Percentiles rank a stretch among this genome's conserved stretches.
Conservation (phyloP, 2,888 invertebrate species). For the Machimus atricapillus region DNA sequence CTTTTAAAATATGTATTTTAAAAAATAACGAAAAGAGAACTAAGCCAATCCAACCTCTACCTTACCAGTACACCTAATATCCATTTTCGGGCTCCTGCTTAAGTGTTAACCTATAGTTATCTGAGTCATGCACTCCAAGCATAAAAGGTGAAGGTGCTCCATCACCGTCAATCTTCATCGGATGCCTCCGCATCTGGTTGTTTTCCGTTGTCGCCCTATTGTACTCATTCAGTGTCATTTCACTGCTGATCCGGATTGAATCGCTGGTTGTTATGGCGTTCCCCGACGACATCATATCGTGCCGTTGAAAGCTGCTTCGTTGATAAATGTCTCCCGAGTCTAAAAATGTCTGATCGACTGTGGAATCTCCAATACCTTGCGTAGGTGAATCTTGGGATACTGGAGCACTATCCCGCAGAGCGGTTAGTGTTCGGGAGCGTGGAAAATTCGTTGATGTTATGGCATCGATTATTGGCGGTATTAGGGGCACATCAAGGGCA, state of each 20-base stretch:
- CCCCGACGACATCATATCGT: slow-evolving; percentile 50
- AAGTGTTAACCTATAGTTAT: slow-evolving; percentile 59
- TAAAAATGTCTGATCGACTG: slow-evolving; percentile 36
- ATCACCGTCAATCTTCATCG: slow-evolving; percentile 56
- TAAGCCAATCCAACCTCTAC: slow-evolving; percentile 21
- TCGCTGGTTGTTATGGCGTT: slow-evolving; percentile 48
- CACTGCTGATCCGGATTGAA: slow-evolving; percentile 55
- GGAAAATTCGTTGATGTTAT: slow-evolving; percentile 45
- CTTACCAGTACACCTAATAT: slow-evolving; percentile 51
- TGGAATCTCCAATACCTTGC: background rate
- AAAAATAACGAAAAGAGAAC: background rate
- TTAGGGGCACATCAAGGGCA: slow-evolving; percentile 54
- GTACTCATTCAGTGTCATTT: slow-evolving; percentile 61
- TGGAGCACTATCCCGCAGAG: slow-evolving; percentile 36
- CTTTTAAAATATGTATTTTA: background rate
- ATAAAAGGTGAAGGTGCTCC: slow-evolving; percentile 51
- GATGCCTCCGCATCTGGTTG: slow-evolving; percentile 55
- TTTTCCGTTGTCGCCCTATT: slow-evolving; percentile 54
- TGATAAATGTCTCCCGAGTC: slow-evolving; percentile 44
- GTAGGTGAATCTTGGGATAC: slow-evolving; percentile 46
- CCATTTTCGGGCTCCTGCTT: slow-evolving; percentile 62
- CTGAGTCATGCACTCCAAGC: slow-evolving; percentile 51
- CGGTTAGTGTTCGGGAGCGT: slow-evolving; percentile 43
- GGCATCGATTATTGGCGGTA: slow-evolving; percentile 52
- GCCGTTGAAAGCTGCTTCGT: slow-evolving; percentile 44